These are phyloP conservation scores for Metaphire vulgaris DNA, from an alignment of 1,140 invertebrate genomes.

Conservation along the genomic window DNA sequence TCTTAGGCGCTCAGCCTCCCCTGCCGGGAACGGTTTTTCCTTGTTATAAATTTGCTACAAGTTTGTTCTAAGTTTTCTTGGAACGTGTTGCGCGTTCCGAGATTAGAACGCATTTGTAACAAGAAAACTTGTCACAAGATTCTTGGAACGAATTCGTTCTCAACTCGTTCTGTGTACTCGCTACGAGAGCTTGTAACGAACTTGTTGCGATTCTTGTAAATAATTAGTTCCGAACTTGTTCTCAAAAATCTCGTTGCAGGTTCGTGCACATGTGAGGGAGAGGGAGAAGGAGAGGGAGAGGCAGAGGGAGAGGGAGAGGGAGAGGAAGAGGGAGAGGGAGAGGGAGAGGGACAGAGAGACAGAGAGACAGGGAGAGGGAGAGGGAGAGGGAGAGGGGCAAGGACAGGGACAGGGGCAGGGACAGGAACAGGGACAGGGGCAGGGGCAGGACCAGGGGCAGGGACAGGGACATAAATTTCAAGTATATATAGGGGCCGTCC, in stretches of 20 bases:
- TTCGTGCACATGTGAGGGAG: background rate
- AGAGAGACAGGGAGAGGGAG: background rate
- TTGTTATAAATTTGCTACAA: too few species aligned
- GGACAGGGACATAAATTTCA: too few species aligned
- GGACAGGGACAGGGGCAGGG: background rate
- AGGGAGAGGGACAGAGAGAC: background rate
- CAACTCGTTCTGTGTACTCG: background rate
- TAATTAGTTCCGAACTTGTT: background rate
- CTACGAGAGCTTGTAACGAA: background rate
- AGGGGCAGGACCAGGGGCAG: too few species aligned
- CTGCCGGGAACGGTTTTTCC: too few species aligned
- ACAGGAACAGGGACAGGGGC: background rate
- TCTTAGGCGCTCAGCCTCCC: too few species aligned
- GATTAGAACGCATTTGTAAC: too few species aligned
- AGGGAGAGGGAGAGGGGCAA: background rate
- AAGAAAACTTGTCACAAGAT: background rate
- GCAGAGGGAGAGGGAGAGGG: background rate
- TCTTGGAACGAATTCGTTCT: background rate
- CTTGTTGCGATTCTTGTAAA: background rate
- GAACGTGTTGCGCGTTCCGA: too few species aligned
- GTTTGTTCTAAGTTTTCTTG: too few species aligned
- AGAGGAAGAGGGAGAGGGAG: background rate
- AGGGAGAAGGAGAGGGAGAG: background rate
- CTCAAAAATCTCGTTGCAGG: background rate
- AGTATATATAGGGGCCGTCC: too few species aligned